A percentile compares a stretch with the other conserved stretches of the same genome.
These are phyloP conservation scores for Coluber constrictor DNA, from an alignment of 2,797 vertebrate species.

Conservation along the genomic window DNA sequence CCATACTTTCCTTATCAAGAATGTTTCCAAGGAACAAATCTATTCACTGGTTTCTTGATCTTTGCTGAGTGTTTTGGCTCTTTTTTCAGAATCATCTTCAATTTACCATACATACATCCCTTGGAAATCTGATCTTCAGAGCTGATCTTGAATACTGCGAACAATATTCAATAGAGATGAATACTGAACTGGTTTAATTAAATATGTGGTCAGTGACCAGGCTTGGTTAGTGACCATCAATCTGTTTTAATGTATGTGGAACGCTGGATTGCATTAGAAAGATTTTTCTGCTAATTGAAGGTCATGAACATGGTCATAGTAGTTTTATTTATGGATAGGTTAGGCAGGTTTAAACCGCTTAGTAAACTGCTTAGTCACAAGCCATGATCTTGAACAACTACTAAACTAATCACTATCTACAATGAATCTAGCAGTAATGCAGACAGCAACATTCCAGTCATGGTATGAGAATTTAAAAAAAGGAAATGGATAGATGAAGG, in stretches of 20 bases:
- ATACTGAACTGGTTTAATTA: not conserved
- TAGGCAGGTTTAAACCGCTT: not conserved
- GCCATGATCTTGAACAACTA: not conserved
- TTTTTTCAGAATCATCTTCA: too few species aligned
- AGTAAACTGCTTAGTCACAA: not conserved
- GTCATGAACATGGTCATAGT: not conserved
- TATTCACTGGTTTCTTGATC: too few species aligned
- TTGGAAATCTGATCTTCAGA: not conserved
- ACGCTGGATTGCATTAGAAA: not conserved
- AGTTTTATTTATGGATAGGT: not conserved
- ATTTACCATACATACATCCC: too few species aligned
- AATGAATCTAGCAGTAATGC: not conserved
- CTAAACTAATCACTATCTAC: not conserved
- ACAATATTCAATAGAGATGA: not conserved
- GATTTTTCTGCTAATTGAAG: not conserved
- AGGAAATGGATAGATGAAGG: not conserved
- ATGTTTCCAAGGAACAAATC: too few species aligned
- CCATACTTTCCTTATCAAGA: too few species aligned
- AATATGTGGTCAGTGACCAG: not conserved
- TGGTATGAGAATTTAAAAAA: not conserved
- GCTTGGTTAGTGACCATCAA: not conserved
- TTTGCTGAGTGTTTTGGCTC: too few species aligned
- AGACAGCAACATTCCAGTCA: not conserved
- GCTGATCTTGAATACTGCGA: not conserved
- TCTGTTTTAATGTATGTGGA: not conserved